Percentiles rank a stretch among this genome's conserved stretches.
Evolutionary conservation across 2,888 invertebrate genomes (phyloP).

Genomic region (Hirtodrosophila histrioides): DNA sequence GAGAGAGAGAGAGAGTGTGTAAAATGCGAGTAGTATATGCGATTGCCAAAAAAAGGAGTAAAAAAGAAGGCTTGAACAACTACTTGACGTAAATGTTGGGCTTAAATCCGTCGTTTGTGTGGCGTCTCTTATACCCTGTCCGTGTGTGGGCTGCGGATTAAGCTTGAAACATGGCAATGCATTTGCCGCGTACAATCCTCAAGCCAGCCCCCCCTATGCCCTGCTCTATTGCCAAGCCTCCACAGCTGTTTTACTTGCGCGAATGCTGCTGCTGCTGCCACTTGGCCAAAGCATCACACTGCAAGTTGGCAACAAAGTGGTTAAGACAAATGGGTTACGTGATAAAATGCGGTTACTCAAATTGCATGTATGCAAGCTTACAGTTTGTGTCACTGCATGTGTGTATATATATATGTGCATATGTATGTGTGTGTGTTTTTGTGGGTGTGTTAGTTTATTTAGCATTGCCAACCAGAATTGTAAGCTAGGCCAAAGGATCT

Average conservation of each 20-base stretch:
- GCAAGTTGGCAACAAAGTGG: constrained; percentile 81
- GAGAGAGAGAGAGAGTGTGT: constrained; percentile 4
- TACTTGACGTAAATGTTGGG: constrained; percentile 73
- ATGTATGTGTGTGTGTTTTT: constrained; percentile 26
- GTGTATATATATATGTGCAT: constrained; percentile 19
- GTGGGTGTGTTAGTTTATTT: constrained; percentile 62
- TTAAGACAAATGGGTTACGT: constrained; percentile 83
- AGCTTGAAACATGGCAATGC: constrained; percentile 77
- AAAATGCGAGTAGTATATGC: background rate
- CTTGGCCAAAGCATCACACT: constrained; percentile 74
- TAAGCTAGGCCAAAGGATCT: constrained; percentile 61
- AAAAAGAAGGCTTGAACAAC: constrained; percentile 51
- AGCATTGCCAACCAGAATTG: constrained; percentile 57
- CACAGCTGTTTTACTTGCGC: constrained; percentile 49
- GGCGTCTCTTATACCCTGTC: constrained; percentile 16
- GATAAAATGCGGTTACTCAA: constrained; percentile 83
- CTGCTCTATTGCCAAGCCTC: background rate
- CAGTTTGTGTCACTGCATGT: constrained; percentile 57
- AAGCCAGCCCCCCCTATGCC: background rate
- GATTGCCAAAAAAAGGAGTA: constrained; percentile 6
- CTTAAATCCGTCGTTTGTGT: constrained; percentile 61
- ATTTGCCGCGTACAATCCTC: constrained; percentile 56
- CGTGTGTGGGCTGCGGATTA: constrained; percentile 59
- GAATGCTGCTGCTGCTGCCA: constrained; percentile 54
- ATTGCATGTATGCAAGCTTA: constrained; percentile 79